These are phyloP conservation scores for Pollenia labialis DNA, from an alignment of 2,888 invertebrate genomes.

Conservation along the genomic window DNA sequence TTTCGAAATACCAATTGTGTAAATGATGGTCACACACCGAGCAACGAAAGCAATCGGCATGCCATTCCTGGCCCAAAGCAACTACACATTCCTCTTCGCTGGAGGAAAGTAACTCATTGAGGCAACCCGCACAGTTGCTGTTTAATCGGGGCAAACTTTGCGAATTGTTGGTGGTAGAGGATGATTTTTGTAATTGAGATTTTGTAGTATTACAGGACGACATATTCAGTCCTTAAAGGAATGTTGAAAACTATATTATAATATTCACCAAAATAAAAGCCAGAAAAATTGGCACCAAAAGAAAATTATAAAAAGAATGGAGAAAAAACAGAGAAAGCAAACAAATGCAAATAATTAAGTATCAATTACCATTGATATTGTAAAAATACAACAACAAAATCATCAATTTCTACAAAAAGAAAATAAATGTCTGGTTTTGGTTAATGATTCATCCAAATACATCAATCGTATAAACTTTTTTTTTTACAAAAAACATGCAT, in stretches of 20 bases:
- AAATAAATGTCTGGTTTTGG: slow-evolving; percentile 29
- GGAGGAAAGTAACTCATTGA: slow-evolving; percentile 83
- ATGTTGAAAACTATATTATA: slow-evolving; percentile 50
- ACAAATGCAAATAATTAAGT: slow-evolving; percentile 30
- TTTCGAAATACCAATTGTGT: slow-evolving; percentile 97
- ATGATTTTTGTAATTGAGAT: slow-evolving; percentile 57
- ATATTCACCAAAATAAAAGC: slow-evolving; percentile 19
- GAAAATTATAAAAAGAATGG: neutral
- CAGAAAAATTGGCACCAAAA: neutral
- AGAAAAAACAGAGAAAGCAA: slow-evolving; percentile 1
- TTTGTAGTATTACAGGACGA: slow-evolving; percentile 49
- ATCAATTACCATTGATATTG: slow-evolving; percentile 38
- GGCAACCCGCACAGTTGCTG: slow-evolving; percentile 78
- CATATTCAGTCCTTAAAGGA: slow-evolving; percentile 53
- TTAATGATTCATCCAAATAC: slow-evolving; percentile 62
- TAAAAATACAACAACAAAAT: slow-evolving; percentile 20
- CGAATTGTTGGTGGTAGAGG: slow-evolving; percentile 37
- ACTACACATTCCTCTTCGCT: slow-evolving; percentile 89
- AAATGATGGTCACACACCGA: slow-evolving; percentile 94
- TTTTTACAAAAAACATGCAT: slow-evolving; percentile 33
- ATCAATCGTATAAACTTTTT: slow-evolving; percentile 27
- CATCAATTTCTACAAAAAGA: slow-evolving; percentile 44
- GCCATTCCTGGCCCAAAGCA: slow-evolving; percentile 94
- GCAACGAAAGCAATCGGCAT: slow-evolving; percentile 96
- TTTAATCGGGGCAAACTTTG: slow-evolving; percentile 68